Conservation (phyloP, 2,113 vertebrate genomes). For the Centropus bengalensis region DNA sequence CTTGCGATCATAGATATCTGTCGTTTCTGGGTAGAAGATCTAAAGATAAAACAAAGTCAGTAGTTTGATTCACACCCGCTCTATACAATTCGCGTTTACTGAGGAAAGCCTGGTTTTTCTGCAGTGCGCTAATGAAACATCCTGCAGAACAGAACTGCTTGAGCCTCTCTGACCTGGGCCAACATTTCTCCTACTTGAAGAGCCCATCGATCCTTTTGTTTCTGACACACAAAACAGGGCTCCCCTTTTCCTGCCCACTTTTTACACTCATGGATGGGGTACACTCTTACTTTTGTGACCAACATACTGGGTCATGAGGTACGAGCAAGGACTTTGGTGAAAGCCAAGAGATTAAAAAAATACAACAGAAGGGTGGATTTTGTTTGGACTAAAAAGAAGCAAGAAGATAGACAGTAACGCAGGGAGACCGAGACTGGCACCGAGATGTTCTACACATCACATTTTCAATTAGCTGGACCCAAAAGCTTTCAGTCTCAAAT, state of each 20-base stretch:
- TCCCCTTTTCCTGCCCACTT: not conserved
- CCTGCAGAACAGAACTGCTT: not conserved
- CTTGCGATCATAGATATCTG: constrained; percentile 98
- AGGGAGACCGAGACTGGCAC: not conserved
- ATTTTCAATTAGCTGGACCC: not conserved
- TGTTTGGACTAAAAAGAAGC: not conserved
- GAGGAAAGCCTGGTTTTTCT: not conserved
- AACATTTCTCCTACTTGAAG: not conserved
- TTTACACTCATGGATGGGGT: not conserved
- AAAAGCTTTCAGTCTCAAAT: not conserved
- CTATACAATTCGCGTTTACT: not conserved
- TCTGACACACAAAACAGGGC: not conserved
- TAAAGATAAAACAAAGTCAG: constrained; percentile 70
- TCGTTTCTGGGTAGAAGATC: constrained; percentile 99
- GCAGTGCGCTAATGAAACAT: not conserved
- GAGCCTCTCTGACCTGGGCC: not conserved
- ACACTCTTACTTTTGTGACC: not conserved
- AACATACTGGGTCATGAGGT: not conserved
- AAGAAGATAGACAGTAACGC: not conserved
- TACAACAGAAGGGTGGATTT: not conserved
- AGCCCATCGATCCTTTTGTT: not conserved
- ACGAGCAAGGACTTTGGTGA: accelerated
- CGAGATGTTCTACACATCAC: not conserved
- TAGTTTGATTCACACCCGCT: not conserved
- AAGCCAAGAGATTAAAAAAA: not conserved